phyloP scores from a whole-genome alignment of 2,797 vertebrate species.

The Heterohyrax brucei region DNA sequence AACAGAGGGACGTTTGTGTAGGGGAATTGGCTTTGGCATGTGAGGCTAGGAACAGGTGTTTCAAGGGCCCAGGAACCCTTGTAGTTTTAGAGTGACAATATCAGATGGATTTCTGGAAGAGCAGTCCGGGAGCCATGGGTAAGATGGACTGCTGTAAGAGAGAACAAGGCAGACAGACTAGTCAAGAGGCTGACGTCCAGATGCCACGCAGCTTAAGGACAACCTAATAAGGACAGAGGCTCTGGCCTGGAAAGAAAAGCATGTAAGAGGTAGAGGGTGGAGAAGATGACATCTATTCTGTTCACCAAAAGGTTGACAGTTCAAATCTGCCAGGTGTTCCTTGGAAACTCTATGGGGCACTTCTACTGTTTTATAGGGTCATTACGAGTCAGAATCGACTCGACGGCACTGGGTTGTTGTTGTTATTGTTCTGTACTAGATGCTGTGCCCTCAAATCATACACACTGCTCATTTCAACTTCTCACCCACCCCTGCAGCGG shows the following conservation, averaged over 20 bases:
- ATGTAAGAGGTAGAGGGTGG: background rate
- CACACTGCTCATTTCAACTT: background rate
- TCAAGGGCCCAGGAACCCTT: background rate
- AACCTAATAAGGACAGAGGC: background rate
- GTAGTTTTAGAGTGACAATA: background rate
- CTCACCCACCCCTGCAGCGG: background rate
- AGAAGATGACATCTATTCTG: no score
- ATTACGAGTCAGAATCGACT: no score
- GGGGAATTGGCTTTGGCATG: background rate
- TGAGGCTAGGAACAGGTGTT: background rate
- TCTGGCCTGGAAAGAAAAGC: background rate
- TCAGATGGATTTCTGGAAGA: background rate
- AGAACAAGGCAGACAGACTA: background rate
- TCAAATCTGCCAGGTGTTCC: no score
- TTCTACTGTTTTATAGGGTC: no score
- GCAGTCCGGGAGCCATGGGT: rapidly evolving
- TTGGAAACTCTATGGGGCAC: no score
- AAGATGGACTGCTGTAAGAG: background rate
- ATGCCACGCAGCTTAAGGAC: background rate
- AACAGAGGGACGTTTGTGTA: background rate
- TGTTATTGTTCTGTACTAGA: background rate
- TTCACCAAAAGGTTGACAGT: no score
- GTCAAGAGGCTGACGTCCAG: background rate
- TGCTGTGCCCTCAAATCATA: rapidly evolving
- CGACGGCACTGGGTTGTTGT: no score